Evolutionary conservation across 1,140 invertebrate genomes (phyloP).

Genomic region (Meteorus sp.): DNA sequence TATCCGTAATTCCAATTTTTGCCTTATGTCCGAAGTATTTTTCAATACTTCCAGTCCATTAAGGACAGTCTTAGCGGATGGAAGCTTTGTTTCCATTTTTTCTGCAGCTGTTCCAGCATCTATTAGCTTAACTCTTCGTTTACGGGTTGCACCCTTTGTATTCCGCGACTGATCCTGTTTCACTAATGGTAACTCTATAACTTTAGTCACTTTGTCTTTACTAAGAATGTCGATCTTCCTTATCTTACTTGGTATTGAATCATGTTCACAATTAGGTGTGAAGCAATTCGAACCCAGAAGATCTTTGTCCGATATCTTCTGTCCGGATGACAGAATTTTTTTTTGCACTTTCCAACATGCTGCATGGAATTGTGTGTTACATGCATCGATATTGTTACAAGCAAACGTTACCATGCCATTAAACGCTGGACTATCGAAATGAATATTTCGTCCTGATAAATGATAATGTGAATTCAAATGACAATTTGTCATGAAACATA

Average conservation of each 20-base stretch:
- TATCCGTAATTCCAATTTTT: too few relatives aligned
- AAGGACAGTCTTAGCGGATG: too few relatives aligned
- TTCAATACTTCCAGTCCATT: too few relatives aligned
- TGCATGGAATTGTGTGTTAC: constrained; percentile 36
- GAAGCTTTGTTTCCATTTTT: too few relatives aligned
- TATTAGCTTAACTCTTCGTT: constrained; percentile 13
- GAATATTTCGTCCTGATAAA: constrained; percentile 14
- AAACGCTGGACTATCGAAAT: constrained; percentile 41
- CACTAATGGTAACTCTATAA: too few relatives aligned
- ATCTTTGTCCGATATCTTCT: constrained; percentile 37
- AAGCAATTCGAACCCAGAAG: constrained; percentile 33
- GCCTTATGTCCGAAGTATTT: too few relatives aligned
- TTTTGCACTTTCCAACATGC: constrained; percentile 41
- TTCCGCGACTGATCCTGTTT: background rate
- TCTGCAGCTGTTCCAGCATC: too few relatives aligned
- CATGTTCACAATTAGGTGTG: constrained; percentile 34
- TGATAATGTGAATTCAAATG: constrained; percentile 18
- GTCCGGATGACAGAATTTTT: constrained; percentile 19
- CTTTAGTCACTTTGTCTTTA: too few relatives aligned
- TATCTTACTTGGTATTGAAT: constrained; percentile 27
- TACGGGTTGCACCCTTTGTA: constrained; percentile 25
- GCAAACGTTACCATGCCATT: constrained; percentile 41
- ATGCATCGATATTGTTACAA: constrained; percentile 39
- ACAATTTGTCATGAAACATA: constrained; percentile 39
- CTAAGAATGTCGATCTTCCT: constrained; percentile 32